A percentile compares a stretch with the other conserved stretches of the same genome.
These are phyloP conservation scores for Bellardia bayeri DNA, from an alignment of 2,888 invertebrate species.

Conservation along the genomic window DNA sequence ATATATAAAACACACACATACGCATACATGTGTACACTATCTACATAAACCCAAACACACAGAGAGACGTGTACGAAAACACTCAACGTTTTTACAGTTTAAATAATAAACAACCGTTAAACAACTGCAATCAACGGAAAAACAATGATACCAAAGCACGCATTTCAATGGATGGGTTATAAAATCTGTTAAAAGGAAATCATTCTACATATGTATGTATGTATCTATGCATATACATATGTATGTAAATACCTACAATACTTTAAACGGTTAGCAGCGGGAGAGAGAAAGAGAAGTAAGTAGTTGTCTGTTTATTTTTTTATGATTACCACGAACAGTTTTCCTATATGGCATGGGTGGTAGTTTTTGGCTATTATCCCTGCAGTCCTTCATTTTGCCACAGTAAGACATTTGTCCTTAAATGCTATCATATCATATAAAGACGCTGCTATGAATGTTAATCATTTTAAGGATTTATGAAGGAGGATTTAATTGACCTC, in stretches of 20 bases:
- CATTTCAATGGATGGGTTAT: conserved; percentile 31
- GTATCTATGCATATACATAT: background rate
- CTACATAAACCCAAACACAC: background rate
- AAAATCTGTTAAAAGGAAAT: conserved; percentile 40
- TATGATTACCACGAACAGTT: conserved; percentile 25
- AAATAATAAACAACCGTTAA: conserved; percentile 61
- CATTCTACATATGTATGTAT: background rate
- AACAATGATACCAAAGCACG: conserved; percentile 33
- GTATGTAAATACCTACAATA: background rate
- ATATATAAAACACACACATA: conserved; percentile 16
- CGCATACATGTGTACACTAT: background rate
- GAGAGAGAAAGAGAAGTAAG: background rate
- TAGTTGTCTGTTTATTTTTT: conserved; percentile 24
- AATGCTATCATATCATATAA: no score
- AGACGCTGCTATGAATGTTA: no score
- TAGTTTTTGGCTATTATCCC: background rate
- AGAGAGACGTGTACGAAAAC: conserved; percentile 14
- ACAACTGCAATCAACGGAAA: conserved; percentile 34
- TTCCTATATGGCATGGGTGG: background rate
- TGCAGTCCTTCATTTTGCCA: background rate
- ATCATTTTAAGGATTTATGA: no score
- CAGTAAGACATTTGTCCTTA: no score
- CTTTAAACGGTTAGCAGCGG: background rate
- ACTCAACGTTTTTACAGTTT: conserved; percentile 56
- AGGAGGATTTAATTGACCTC: no score